phyloP scores from a whole-genome alignment of 2,888 invertebrate genomes.

The Lochmaea crataegi region DNA sequence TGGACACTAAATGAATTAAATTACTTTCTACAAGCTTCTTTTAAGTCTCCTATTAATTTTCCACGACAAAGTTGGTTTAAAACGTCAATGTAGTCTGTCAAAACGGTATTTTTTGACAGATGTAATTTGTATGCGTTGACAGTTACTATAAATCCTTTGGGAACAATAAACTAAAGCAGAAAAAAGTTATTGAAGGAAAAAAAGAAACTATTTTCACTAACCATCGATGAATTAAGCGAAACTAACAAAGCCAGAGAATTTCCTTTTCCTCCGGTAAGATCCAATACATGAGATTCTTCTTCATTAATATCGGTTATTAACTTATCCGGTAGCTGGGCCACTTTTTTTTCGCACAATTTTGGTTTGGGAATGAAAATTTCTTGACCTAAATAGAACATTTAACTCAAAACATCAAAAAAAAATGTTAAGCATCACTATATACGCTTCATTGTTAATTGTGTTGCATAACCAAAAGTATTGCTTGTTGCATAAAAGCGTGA shows the following conservation, averaged over 20 bases:
- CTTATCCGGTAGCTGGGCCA: constrained; percentile 40
- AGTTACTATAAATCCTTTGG: constrained; percentile 79
- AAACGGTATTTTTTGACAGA: constrained; percentile 65
- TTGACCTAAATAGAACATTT: constrained; percentile 17
- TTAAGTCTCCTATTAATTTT: constrained; percentile 66
- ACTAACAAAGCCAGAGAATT: constrained; percentile 77
- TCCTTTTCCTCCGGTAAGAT: constrained; percentile 82
- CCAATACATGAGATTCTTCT: constrained; percentile 67
- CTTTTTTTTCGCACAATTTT: constrained; percentile 47
- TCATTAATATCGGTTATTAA: constrained; percentile 63
- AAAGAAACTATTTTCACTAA: constrained; percentile 52
- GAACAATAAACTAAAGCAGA: constrained; percentile 68
- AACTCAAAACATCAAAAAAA: too few species aligned
- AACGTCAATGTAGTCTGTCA: constrained; percentile 66
- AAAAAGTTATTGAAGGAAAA: not conserved
- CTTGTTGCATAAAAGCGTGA: too few species aligned
- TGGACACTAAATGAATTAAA: constrained; percentile 26
- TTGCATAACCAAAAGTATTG: too few species aligned
- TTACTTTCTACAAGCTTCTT: constrained; percentile 68
- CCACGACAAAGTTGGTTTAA: constrained; percentile 69
- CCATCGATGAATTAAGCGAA: constrained; percentile 64
- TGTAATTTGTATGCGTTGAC: constrained; percentile 72
- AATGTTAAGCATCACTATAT: too few species aligned
- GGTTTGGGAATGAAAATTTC: constrained; percentile 41
- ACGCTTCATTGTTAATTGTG: too few species aligned